A percentile compares a stretch with the other conserved stretches of the same genome.
These are phyloP conservation scores for Hiodon tergisus DNA, from an alignment of 2,113 vertebrate species.

Conservation along the genomic window DNA sequence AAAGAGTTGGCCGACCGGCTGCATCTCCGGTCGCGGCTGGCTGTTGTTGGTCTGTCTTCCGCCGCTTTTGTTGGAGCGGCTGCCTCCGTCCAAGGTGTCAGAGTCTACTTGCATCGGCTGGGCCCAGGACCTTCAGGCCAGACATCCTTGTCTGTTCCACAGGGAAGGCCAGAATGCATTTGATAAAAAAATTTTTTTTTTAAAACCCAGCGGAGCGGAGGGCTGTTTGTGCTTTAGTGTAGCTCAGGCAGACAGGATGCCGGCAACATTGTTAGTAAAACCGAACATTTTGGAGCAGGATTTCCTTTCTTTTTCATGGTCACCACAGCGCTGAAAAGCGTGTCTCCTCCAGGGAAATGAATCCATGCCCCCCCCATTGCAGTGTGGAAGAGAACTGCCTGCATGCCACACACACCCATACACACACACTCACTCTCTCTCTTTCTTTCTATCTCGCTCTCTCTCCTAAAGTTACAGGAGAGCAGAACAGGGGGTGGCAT, in stretches of 20 bases:
- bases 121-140: conserved; percentile 43
- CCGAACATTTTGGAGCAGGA: conserved; percentile 56
- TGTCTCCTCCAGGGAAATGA: conserved; percentile 17
- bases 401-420: not conserved
- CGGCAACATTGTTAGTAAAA: conserved; percentile 49
- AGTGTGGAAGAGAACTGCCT: conserved; percentile 1
- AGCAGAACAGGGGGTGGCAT: conserved; percentile 58
- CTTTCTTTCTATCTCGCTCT: conserved; percentile 37
- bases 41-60: not conserved
- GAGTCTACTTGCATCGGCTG: conserved; percentile 40
- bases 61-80: conserved; percentile 31
- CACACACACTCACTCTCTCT: conserved; percentile 18
- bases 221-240: conserved; percentile 6
- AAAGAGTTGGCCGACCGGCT: conserved; percentile 27
- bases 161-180: not conserved
- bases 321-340: conserved; percentile 45
- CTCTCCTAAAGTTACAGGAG: conserved; percentile 78
- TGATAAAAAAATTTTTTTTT: conserved; percentile 20
- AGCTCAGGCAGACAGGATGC: conserved; percentile 54
- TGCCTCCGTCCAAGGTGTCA: conserved; percentile 46
- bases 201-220: conserved; percentile 24
- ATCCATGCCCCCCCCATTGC: conserved; percentile 13
- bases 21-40: conserved; percentile 24
- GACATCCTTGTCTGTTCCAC: conserved; percentile 25
- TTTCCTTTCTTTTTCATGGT: conserved; percentile 61